Conservation (phyloP, 92 coral and sea anemone species). For the Montipora capitata region DNA sequence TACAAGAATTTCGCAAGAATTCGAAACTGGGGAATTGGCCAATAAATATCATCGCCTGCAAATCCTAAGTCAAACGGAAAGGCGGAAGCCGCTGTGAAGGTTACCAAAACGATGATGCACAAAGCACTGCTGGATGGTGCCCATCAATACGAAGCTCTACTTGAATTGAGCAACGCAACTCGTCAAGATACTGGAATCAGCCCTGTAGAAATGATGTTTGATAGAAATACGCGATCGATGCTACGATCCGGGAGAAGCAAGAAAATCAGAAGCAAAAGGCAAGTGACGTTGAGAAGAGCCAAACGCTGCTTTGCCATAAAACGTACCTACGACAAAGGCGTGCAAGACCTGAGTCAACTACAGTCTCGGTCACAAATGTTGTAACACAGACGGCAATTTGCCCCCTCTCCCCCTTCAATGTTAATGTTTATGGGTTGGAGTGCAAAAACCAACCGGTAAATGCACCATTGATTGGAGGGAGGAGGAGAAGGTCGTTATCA, state of each 20-base stretch:
- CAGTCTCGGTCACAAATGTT: too few species aligned
- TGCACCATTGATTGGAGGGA: too few species aligned
- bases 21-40: conserved; percentile 14
- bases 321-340: conserved; percentile 23
- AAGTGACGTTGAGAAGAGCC: conserved; percentile 6
- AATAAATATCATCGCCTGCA: conserved; percentile 16
- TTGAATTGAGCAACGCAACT: conserved; percentile 40
- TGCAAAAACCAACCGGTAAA: too few species aligned
- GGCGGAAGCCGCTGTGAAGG: not conserved
- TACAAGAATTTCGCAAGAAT: conserved; percentile 11
- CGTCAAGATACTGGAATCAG: conserved; percentile 11
- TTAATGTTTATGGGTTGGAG: too few species aligned
- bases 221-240: conserved; percentile 13
- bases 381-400: too few species aligned
- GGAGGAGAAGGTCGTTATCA: too few species aligned
- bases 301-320: conserved; percentile 27
- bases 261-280: not conserved
- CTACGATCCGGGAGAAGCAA: not conserved
- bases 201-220: conserved; percentile 54
- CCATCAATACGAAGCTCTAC: conserved; percentile 26
- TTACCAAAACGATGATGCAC: not conserved
- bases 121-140: not conserved
- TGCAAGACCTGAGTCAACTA: conserved; percentile 29
- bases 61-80: not conserved
- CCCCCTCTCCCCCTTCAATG: too few species aligned